phyloP scores from a whole-genome alignment of 2,888 invertebrate species.

The Margaritifera margaritifera region DNA sequence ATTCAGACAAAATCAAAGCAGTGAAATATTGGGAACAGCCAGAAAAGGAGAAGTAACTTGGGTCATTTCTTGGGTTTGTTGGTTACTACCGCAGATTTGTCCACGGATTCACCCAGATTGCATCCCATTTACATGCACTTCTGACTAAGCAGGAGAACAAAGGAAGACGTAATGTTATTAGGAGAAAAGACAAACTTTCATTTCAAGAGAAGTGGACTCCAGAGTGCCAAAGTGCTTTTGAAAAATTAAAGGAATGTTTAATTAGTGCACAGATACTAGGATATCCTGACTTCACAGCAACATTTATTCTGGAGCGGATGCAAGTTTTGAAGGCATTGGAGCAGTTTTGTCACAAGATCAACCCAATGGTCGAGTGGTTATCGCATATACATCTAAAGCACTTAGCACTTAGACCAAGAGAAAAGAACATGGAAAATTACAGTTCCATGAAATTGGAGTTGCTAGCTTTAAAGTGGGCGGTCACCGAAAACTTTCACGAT shows the following conservation, averaged over 20 bases:
- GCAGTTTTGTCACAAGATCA: conserved; percentile 38
- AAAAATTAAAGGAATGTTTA: no score
- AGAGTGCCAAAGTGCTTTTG: no score
- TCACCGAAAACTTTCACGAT: conserved; percentile 32
- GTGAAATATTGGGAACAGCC: conserved; percentile 26
- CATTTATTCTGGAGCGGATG: conserved; percentile 11
- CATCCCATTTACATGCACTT: conserved; percentile 14
- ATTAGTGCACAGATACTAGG: no score
- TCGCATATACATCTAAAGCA: conserved; percentile 35
- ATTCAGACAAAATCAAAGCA: conserved; percentile 26
- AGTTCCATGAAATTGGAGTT: conserved; percentile 38
- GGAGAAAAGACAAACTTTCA: no score
- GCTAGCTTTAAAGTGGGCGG: conserved; percentile 35
- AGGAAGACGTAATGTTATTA: no score
- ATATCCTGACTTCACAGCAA: no score
- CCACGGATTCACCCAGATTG: conserved; percentile 21
- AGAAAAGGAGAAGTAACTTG: conserved; percentile 9
- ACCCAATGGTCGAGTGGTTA: conserved; percentile 18
- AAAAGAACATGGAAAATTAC: conserved; percentile 36
- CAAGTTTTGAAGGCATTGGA: conserved; percentile 27
- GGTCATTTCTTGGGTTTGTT: conserved; percentile 18
- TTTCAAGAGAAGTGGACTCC: no score
- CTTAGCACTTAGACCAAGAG: conserved; percentile 25
- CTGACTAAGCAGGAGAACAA: background rate
- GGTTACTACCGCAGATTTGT: conserved; percentile 27